A percentile compares a stretch with the other conserved stretches of the same genome.
phyloP scores from a whole-genome alignment of 2,888 invertebrate genomes.

The Clistopyga incitator region DNA sequence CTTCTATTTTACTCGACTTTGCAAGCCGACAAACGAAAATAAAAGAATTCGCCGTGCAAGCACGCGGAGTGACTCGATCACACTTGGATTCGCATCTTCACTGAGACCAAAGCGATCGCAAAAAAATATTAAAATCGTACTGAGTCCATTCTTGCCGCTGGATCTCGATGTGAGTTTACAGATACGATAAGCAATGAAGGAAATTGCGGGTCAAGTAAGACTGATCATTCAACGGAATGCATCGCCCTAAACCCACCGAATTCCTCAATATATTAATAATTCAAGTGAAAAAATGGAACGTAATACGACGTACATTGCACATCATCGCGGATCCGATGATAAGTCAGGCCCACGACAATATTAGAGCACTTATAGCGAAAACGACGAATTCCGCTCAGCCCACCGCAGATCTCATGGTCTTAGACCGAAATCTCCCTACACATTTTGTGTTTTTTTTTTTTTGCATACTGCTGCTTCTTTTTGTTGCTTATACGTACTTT shows the following conservation, averaged over 20 bases:
- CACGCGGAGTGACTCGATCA: not conserved
- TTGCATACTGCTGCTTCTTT: conserved; percentile 68
- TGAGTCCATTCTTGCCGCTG: not conserved
- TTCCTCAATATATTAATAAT: conserved; percentile 16
- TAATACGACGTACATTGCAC: conserved; percentile 29
- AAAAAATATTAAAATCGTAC: not conserved
- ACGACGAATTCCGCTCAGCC: conserved; percentile 73
- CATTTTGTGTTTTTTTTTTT: conserved; percentile 63
- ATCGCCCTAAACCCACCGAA: conserved; percentile 24
- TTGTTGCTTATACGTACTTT: conserved; percentile 79
- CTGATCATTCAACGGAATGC: conserved; percentile 17
- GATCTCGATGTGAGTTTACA: not conserved
- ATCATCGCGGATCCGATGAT: conserved; percentile 9
- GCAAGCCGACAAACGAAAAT: not conserved
- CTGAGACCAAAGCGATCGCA: not conserved
- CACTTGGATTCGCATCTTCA: not conserved
- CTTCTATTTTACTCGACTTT: not conserved
- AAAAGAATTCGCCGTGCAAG: not conserved
- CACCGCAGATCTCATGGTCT: conserved; percentile 79
- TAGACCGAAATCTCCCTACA: conserved; percentile 77
- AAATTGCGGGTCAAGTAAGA: conserved; percentile 19
- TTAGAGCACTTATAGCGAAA: not conserved
- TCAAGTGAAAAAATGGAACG: conserved; percentile 38
- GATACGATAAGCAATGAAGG: not conserved
- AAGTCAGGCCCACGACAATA: not conserved